Percentiles rank a stretch among this genome's conserved stretches.
These are phyloP conservation scores for Aphidius ervi DNA, from an alignment of 1,140 invertebrate genomes.

Conservation along the genomic window DNA sequence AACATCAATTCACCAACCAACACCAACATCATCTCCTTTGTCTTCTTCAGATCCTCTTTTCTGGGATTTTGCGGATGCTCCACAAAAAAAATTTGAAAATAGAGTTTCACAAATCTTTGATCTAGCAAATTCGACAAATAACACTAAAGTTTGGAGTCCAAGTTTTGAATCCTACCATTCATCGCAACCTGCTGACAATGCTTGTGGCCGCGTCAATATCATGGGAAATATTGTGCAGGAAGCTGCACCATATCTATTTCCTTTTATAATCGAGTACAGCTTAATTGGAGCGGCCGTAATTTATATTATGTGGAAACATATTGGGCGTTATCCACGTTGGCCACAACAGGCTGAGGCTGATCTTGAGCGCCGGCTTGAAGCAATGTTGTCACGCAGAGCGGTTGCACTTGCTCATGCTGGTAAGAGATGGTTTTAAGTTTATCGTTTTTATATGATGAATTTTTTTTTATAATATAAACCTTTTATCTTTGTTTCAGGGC, in stretches of 20 bases:
- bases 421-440: slow-evolving; percentile 16
- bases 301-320: slow-evolving; percentile 97
- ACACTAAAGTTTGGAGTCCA: slow-evolving; percentile 41
- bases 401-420: slow-evolving; percentile 75
- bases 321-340: slow-evolving; percentile 72
- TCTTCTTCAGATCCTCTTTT: slow-evolving; percentile 39
- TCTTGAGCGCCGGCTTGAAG: slow-evolving; percentile 77
- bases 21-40: slow-evolving; percentile 39
- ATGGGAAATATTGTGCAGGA: slow-evolving; percentile 91
- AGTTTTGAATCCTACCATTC: slow-evolving; percentile 59
- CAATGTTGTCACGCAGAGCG: slow-evolving; percentile 76
- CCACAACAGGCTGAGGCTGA: slow-evolving; percentile 75
- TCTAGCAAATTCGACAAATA: slow-evolving; percentile 40
- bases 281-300: slow-evolving; percentile 94
- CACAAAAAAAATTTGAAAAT: slow-evolving; percentile 30
- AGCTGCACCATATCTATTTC: slow-evolving; percentile 88
- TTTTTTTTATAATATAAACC: too few relatives aligned
- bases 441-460: slow-evolving; percentile 6
- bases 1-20: slow-evolving; percentile 47
- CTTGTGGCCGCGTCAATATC: slow-evolving; percentile 78
- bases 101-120: slow-evolving; percentile 35
- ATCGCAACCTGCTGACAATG: slow-evolving; percentile 33
- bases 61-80: slow-evolving; percentile 29
- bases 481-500: slow-evolving; percentile 49
- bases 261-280: slow-evolving; percentile 96